Evolutionary conservation across 1,140 invertebrate genomes (phyloP).

Genomic region (Cotesia typhae): DNA sequence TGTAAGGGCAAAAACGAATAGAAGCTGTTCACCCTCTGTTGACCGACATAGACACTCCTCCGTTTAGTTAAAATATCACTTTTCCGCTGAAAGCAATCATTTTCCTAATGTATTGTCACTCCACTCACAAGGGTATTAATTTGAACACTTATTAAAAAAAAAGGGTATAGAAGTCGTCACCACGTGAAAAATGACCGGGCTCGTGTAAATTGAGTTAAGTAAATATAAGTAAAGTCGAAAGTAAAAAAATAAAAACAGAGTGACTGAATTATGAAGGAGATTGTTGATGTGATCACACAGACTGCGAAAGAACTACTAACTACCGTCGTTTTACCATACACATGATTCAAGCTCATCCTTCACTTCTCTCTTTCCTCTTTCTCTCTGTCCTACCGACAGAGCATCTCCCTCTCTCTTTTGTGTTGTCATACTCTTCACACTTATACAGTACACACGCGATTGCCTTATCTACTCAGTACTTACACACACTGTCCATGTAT

Average conservation of each 20-base stretch:
- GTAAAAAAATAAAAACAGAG: neutral
- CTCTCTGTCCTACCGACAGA: neutral
- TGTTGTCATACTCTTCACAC: constrained; percentile 1
- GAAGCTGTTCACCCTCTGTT: constrained; percentile 3
- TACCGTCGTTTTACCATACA: constrained; percentile 17
- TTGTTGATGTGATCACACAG: constrained; percentile 15
- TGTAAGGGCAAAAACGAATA: neutral
- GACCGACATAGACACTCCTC: neutral
- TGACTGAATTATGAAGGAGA: constrained; percentile 2
- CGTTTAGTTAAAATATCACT: constrained; percentile 4
- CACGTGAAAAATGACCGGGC: constrained; percentile 13
- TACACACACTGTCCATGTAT: neutral
- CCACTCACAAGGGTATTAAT: neutral
- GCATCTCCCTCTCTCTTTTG: constrained; percentile 8
- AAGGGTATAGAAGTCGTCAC: neutral
- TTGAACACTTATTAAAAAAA: neutral
- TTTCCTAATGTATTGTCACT: constrained; percentile 16
- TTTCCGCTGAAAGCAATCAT: constrained; percentile 1
- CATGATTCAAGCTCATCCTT: constrained; percentile 18
- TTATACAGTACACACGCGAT: constrained; percentile 9
- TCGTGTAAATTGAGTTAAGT: neutral
- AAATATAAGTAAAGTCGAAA: neutral
- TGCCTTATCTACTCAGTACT: constrained; percentile 1
- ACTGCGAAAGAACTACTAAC: constrained; percentile 31
- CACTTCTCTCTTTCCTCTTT: constrained; percentile 11